These are phyloP conservation scores for Triplophysa dalaica DNA, from an alignment of 2,113 vertebrate species.

Conservation along the genomic window DNA sequence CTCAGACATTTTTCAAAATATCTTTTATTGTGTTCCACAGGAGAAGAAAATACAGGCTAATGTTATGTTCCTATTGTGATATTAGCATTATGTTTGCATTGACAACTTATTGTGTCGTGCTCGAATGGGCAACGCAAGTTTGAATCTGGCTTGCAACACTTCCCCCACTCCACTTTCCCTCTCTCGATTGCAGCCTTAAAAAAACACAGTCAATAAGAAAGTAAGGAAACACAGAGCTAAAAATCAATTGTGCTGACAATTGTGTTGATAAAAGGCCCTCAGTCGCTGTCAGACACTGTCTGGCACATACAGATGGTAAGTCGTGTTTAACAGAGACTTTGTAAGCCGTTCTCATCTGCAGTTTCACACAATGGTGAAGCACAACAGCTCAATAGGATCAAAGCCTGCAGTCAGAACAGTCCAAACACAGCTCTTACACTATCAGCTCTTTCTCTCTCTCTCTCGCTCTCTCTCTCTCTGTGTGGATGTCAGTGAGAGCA, in stretches of 20 bases:
- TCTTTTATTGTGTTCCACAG: too few relatives aligned
- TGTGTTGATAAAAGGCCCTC: conserved; percentile 8
- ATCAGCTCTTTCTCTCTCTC: conserved; percentile 15
- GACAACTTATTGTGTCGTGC: not conserved
- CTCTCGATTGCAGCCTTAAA: not conserved
- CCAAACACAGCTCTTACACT: conserved; percentile 19
- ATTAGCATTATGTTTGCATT: not conserved
- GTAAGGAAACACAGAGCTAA: not conserved
- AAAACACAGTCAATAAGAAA: conserved; percentile 2
- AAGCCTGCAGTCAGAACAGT: conserved; percentile 23
- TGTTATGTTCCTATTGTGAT: too few relatives aligned
- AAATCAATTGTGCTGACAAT: conserved; percentile 1
- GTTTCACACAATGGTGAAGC: conserved; percentile 29
- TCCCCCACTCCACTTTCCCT: not conserved
- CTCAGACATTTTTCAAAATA: too few relatives aligned
- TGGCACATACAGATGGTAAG: conserved; percentile 25
- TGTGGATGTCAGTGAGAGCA: conserved; percentile 2
- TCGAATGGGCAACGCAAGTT: not conserved
- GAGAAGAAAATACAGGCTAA: too few relatives aligned
- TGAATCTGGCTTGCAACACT: not conserved
- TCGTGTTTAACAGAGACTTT: conserved; percentile 37
- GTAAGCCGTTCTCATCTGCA: conserved; percentile 33
- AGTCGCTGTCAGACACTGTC: conserved; percentile 5
- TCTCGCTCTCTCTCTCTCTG: not conserved
- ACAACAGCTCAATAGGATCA: conserved; percentile 37